These are phyloP conservation scores for Crocodylus rhombifer DNA, from an alignment of 2,797 vertebrate genomes.

Conservation along the genomic window DNA sequence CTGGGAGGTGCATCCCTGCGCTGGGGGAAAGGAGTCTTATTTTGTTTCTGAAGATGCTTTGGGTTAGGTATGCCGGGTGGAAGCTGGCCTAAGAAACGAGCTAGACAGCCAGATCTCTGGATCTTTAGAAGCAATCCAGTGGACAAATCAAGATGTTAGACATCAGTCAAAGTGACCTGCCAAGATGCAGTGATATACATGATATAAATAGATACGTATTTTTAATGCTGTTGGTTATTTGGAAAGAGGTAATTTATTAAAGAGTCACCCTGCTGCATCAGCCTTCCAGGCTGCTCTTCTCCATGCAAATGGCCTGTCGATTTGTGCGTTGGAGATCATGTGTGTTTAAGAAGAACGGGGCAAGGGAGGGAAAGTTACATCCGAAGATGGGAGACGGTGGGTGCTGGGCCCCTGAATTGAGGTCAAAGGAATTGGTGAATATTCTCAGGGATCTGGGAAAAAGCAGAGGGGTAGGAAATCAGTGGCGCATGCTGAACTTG, in stretches of 20 bases:
- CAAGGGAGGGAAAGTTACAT: neutral
- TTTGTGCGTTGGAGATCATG: neutral
- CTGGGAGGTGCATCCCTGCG: neutral
- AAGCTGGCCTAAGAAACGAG: accelerated
- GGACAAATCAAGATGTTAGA: neutral
- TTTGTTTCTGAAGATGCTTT: neutral
- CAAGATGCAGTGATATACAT: neutral
- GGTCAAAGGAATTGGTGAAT: neutral
- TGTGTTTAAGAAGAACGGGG: neutral
- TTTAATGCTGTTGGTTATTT: neutral
- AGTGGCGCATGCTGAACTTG: neutral
- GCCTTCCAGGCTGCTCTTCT: accelerated
- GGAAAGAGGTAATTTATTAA: slow-evolving; percentile 42
- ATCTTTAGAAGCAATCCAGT: accelerated
- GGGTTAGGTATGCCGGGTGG: accelerated
- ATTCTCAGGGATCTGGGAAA: neutral
- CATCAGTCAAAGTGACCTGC: accelerated
- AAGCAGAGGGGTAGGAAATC: neutral
- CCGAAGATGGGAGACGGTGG: neutral
- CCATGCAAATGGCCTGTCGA: accelerated
- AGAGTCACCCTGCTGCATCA: accelerated
- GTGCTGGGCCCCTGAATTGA: neutral
- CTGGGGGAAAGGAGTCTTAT: neutral
- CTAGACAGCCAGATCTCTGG: accelerated
- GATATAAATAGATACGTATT: accelerated